These are phyloP conservation scores for Dolichoris vasculosae DNA, from an alignment of 1,140 invertebrate species.

Conservation along the genomic window DNA sequence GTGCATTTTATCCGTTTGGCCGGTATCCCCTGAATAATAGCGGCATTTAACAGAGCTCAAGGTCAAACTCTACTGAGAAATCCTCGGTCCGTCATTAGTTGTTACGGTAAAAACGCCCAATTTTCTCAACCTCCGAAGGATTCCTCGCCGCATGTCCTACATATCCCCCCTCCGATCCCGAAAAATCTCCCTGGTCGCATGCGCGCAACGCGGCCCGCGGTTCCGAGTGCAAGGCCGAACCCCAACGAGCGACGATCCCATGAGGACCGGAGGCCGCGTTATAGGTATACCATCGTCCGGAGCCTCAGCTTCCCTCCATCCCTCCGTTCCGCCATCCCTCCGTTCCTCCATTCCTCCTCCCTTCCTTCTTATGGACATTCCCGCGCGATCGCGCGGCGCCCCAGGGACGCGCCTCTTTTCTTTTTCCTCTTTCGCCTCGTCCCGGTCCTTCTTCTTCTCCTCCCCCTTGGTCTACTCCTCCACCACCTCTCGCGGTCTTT, in stretches of 20 bases:
- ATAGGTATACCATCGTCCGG: background rate
- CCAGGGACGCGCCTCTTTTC: slow-evolving; percentile 22
- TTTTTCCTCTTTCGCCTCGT: background rate
- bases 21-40: background rate
- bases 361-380: slow-evolving; percentile 28
- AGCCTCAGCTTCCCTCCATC: background rate
- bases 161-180: background rate
- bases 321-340: background rate
- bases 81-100: background rate
- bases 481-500: background rate
- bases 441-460: background rate
- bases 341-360: background rate
- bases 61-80: background rate
- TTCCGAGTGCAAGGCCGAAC: background rate
- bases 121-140: background rate
- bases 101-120: slow-evolving; percentile 12
- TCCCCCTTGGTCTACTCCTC: background rate
- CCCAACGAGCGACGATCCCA: background rate
- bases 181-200: background rate
- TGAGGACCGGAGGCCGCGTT: background rate
- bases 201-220: background rate
- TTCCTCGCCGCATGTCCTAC: slow-evolving; percentile 19
- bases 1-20: background rate
- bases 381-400: slow-evolving; percentile 28
- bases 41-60: background rate